Evolutionary conservation across 2,113 vertebrate species (phyloP).

Genomic region (Alouatta palliata): DNA sequence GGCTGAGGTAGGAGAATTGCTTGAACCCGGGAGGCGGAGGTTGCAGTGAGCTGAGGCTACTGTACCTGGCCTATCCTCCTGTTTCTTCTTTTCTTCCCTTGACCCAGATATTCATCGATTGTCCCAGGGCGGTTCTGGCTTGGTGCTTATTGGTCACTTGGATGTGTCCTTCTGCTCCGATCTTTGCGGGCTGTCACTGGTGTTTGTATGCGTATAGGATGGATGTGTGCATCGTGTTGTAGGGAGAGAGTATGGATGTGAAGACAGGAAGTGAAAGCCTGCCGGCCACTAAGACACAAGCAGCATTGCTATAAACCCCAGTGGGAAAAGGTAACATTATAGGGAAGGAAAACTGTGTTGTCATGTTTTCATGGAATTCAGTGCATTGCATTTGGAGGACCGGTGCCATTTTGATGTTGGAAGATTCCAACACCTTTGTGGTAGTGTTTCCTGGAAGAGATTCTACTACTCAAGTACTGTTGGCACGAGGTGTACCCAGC

Average conservation of each 20-base stretch:
- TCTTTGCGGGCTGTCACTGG: neutral
- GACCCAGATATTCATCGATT: neutral
- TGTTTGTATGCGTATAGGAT: neutral
- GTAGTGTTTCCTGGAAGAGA: neutral
- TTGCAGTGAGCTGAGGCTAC: too few species aligned
- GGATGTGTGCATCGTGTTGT: neutral
- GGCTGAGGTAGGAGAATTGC: too few species aligned
- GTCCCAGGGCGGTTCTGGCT: neutral
- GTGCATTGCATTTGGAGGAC: neutral
- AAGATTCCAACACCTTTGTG: neutral
- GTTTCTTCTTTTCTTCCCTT: neutral
- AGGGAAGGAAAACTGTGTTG: neutral
- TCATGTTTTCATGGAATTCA: neutral
- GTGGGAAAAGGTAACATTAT: neutral
- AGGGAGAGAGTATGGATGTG: neutral
- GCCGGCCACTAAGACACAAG: neutral
- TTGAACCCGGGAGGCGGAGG: too few species aligned
- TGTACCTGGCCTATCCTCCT: neutral
- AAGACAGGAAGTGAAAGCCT: neutral
- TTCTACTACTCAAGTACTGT: neutral
- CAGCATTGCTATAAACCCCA: neutral
- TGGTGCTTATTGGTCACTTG: neutral
- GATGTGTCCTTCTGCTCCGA: neutral
- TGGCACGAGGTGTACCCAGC: neutral
- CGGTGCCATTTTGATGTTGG: neutral